Evolutionary conservation across 2,113 vertebrate species (phyloP).

Genomic region (Anas platyrhynchos): DNA sequence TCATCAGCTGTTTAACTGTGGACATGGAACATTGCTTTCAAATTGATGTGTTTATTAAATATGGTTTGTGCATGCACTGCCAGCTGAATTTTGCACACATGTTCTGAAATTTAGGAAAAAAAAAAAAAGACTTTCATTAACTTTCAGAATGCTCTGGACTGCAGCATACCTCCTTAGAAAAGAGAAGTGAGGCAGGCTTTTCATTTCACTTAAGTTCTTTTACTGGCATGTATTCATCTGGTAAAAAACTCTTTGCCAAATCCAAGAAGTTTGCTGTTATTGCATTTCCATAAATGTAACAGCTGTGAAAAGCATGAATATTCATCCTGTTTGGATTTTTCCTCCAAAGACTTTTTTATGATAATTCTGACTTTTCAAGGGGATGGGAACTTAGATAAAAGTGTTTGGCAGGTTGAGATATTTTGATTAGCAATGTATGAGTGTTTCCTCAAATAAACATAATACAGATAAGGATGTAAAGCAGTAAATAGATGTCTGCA

Average conservation of each 20-base stretch:
- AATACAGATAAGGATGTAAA: neutral
- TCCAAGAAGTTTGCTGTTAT: slow-evolving; percentile 76
- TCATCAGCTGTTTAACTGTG: neutral
- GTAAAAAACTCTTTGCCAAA: slow-evolving; percentile 72
- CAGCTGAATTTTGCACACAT: slow-evolving; percentile 26
- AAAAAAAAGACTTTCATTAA: slow-evolving; percentile 10
- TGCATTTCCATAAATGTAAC: slow-evolving; percentile 72
- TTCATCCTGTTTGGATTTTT: slow-evolving; percentile 63
- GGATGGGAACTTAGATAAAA: neutral
- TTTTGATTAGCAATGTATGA: neutral
- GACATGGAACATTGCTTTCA: neutral
- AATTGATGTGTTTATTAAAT: slow-evolving; percentile 37
- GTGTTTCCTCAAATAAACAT: neutral
- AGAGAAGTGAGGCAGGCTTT: neutral
- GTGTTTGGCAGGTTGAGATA: neutral
- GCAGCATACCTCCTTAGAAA: slow-evolving; percentile 41
- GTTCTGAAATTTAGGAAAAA: slow-evolving; percentile 5
- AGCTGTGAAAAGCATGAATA: slow-evolving; percentile 64
- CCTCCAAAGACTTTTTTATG: slow-evolving; percentile 11
- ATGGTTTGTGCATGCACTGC: neutral
- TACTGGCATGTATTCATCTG: slow-evolving; percentile 20
- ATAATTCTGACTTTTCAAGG: slow-evolving; percentile 37
- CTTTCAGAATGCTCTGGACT: slow-evolving; percentile 40
- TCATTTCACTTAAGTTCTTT: slow-evolving; percentile 44
- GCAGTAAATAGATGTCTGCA: neutral